Evolutionary conservation across 2,888 invertebrate species (phyloP), one percentile per base, ranked within the genome.

Genomic region (Branchipolynoe longqiensis): DNA sequence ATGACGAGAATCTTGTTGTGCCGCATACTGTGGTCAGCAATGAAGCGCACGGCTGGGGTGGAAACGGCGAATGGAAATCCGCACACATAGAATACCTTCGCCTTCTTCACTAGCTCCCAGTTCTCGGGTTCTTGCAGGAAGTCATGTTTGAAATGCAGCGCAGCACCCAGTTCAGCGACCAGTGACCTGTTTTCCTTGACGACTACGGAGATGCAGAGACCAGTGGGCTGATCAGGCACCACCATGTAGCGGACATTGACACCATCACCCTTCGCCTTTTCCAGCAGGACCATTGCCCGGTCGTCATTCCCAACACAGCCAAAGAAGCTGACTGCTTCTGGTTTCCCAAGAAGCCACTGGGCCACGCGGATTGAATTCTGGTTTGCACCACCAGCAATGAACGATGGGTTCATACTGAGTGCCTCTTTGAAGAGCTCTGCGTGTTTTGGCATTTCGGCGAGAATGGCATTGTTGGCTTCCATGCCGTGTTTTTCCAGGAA

Each of bases 91-190:
- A 96, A 97, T 94, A 95, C 97, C 89, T 96, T 95, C 0, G 98
- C 98, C 48, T 95, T 95, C 58, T 97, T 95, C 14, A 99, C 95
- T 64, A 96, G 94, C 86, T 95, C 94, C 92, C 95, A 95, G 93
- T 97, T 97, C 87, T 96, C 96, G 0, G 96, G 95, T 82, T 95
- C 95, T 40, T 95, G 94, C 85, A 99, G 95, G 87, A 89, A 92
- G 85, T 97, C 96, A 14, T 95, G 95, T 0, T 97, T 97, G 94
- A 99, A 99, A 91, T 95, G 95, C 94, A 98, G 97, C 0, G 99
- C 99, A 6, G 99, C 99, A 22, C 97, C 98, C 86, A 99, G 95
- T 94, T 99, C 97, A 0, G 99, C 99, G 93, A 98, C 97, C n/a
- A 99, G 95, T 1, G 99, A 99, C 87, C 96, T 96, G 86, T 97